Percentiles rank a stretch among this genome's conserved stretches.
Conservation (phyloP, 2,888 invertebrate genomes). For the Acronicta alni region DNA sequence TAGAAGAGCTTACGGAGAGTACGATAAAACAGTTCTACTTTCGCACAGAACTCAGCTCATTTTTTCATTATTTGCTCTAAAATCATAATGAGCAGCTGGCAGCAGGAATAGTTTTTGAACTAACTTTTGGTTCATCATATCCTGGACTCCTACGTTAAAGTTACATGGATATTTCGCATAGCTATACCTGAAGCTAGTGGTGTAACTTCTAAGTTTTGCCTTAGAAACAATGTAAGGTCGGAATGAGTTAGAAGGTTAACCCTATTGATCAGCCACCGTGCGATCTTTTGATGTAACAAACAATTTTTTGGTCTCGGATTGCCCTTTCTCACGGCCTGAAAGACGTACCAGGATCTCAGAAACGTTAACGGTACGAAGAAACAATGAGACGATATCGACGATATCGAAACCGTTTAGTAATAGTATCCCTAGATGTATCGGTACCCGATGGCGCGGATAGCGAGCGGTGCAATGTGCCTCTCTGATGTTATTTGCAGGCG, state of each 20-base stretch:
- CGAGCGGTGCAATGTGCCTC: constrained; percentile 37
- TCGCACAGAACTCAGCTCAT: not conserved
- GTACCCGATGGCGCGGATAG: constrained; percentile 41
- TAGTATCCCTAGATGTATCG: constrained; percentile 34
- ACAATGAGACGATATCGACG: constrained; percentile 34
- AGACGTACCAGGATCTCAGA: constrained; percentile 2
- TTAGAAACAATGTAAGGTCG: constrained; percentile 7
- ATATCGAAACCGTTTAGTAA: constrained; percentile 29
- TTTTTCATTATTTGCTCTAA: constrained; percentile 2
- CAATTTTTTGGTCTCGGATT: constrained; percentile 16
- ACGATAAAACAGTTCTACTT: not conserved
- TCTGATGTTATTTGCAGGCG: constrained; percentile 47
- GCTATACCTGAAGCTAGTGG: not conserved
- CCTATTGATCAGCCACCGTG: not conserved
- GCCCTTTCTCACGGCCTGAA: constrained; percentile 24
- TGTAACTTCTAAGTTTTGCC: too few species aligned
- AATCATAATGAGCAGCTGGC: not conserved
- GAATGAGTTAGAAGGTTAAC: not conserved
- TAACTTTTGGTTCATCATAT: constrained; percentile 12
- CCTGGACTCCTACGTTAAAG: not conserved
- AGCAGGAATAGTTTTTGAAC: constrained; percentile 8
- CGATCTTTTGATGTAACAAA: constrained; percentile 6
- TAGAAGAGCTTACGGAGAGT: not conserved
- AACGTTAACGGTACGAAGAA: constrained; percentile 21
- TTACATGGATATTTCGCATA: not conserved